Percentiles rank a stretch among this genome's conserved stretches.
Conservation (phyloP, 2,113 vertebrate species). For the Engraulis encrasicolus region DNA sequence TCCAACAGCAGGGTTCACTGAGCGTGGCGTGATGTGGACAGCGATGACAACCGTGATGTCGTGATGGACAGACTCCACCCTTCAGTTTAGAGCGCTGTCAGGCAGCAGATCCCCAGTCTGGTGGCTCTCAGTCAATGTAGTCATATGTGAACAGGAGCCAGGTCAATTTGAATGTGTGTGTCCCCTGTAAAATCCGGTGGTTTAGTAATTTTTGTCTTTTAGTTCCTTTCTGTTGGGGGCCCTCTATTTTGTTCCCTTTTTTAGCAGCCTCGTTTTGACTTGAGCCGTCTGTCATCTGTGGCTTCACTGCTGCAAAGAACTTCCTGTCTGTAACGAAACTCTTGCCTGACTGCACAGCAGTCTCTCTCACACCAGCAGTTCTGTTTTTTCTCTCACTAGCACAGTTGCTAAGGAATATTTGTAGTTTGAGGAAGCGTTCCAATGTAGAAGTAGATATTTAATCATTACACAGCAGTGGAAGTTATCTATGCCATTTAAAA, state of each 20-base stretch:
- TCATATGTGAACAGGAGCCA: neutral
- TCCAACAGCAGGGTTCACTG: neutral
- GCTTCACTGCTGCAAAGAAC: constrained; percentile 1
- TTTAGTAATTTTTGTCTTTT: neutral
- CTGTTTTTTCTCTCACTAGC: neutral
- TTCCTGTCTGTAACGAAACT: neutral
- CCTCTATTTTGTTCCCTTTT: neutral
- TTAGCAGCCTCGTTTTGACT: neutral
- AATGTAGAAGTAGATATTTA: neutral
- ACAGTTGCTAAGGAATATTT: neutral
- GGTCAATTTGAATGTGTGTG: neutral
- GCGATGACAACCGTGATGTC: too few species aligned
- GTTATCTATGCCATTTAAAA: too few species aligned
- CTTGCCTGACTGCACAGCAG: neutral
- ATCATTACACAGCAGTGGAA: neutral
- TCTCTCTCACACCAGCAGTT: neutral
- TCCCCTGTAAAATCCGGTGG: neutral
- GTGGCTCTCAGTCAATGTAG: neutral
- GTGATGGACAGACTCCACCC: neutral
- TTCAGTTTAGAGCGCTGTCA: neutral
- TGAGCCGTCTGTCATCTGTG: neutral
- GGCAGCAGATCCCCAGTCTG: neutral
- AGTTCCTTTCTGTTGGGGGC: neutral
- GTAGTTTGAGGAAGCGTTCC: neutral
- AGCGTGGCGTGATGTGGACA: neutral